Conservation (phyloP, 2,888 invertebrate species). For the Saturnia pavonia region DNA sequence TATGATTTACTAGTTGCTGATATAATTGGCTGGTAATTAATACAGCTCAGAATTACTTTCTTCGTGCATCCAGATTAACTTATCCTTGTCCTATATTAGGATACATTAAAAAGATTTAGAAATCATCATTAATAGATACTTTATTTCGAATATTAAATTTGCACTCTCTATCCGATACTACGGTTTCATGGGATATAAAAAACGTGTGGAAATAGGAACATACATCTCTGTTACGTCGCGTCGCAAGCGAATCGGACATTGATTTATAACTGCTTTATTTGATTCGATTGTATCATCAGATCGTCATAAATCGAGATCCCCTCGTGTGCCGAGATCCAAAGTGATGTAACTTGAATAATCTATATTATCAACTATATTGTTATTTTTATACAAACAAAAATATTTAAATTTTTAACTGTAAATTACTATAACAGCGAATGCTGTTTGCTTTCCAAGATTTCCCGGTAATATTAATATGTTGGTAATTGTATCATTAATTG, state of each 20-base stretch:
- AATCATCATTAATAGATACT: background rate
- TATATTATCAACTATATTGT: background rate
- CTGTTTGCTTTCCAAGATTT: background rate
- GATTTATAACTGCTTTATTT: conserved; percentile 79
- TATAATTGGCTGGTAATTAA: background rate
- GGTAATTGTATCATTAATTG: background rate
- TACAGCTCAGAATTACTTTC: too few species aligned
- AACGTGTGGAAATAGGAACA: conserved; percentile 36
- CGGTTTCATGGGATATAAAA: conserved; percentile 21
- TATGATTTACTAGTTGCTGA: background rate
- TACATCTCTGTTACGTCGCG: conserved; percentile 59
- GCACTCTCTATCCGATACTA: background rate
- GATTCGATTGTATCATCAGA: conserved; percentile 81
- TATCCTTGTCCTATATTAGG: background rate
- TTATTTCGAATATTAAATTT: background rate
- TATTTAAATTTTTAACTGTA: background rate
- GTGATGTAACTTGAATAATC: conserved; percentile 1
- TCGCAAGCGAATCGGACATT: conserved; percentile 65
- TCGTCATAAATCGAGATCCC: conserved; percentile 73
- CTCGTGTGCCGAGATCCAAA: conserved; percentile 25
- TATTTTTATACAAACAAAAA: background rate
- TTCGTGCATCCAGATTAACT: too few species aligned
- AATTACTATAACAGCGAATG: background rate
- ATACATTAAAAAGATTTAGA: background rate
- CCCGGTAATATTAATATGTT: too few species aligned